Base-by-base conservation (phyloP, 2,888 invertebrate species). In the Neoitamus cyanurus region DNA sequence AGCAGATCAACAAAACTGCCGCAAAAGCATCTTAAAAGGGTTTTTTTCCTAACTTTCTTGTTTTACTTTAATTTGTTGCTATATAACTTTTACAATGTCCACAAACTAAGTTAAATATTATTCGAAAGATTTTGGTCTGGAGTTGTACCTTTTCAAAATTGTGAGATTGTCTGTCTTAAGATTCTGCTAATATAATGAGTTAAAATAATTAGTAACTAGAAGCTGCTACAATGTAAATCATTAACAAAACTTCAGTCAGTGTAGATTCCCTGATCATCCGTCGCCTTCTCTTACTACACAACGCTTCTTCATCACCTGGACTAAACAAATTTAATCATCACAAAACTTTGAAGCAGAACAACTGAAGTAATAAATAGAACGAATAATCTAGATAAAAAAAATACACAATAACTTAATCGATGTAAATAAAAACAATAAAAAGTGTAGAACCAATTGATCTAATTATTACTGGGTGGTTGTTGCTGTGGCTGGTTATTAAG, bases 401-500 rank as follows among this genome's bases (percentile, higher is more conserved):
- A 58, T 25, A 58, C 25, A 58, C 15, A 58, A 58, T 58, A 58
- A 58, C 58, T 58, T 58, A 58, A 6, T 58, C 25, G 1, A 15
- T 20, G 20, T 2, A 58, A 9, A 9, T 58, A 58, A 34, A 75
- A 84, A 84, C 48, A 68, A 84, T 34, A 34, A 58, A 77, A 75
- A 78, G 3, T 28, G 30, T 58, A 36, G 75, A 84, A 75, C 11
- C 20, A 75, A 73, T 72, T 72, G 31, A 75, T 34, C 73, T 78
- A 78, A 77, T 70, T 58, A 20, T 58, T 84, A 78, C 68, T 84
- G 36, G 86, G 85, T 70, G 85, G 85, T 20, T 58, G 58, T 58
- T 58, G 58, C 9, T 58, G 58, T 70, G 83, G 82, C 30, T 48
- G 31, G 15, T 70, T 85, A 83, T 85, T 84, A 88, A 93, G 93